Conservation (phyloP, 2,888 invertebrate species). For the Alcis repandata region DNA sequence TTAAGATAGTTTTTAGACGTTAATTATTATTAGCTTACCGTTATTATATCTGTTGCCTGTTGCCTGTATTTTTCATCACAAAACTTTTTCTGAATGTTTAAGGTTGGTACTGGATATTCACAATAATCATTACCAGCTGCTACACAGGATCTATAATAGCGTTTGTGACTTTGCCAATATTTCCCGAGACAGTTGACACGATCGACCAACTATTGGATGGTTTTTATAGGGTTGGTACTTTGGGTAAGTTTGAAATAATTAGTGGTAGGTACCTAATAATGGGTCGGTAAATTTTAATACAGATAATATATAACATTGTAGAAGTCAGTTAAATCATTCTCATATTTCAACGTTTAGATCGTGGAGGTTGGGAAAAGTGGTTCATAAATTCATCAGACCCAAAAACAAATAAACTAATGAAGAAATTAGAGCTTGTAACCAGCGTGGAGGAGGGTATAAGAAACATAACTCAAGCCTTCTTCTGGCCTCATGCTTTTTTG, state of each 20-base stretch:
- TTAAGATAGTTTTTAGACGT: too few species aligned
- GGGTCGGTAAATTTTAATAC: neutral
- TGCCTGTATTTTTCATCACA: too few species aligned
- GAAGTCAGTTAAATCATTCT: too few species aligned
- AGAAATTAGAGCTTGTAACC: slow-evolving; percentile 89
- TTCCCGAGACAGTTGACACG: slow-evolving; percentile 91
- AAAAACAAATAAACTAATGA: slow-evolving; percentile 87
- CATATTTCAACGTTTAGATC: slow-evolving; percentile 76
- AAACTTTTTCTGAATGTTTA: slow-evolving; percentile 43
- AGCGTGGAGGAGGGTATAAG: slow-evolving; percentile 89
- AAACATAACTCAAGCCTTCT: slow-evolving; percentile 91
- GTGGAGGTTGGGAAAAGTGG: slow-evolving; percentile 92
- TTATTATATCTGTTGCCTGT: too few species aligned
- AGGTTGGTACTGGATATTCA: slow-evolving; percentile 95
- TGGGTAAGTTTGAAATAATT: slow-evolving; percentile 80
- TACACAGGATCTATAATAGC: slow-evolving; percentile 95
- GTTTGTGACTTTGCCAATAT: slow-evolving; percentile 92
- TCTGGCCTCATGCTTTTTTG: slow-evolving; percentile 92
- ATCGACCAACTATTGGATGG: slow-evolving; percentile 88
- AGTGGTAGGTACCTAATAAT: too few species aligned
- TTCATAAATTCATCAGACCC: slow-evolving; percentile 90
- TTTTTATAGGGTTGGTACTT: slow-evolving; percentile 90
- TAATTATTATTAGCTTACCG: too few species aligned
- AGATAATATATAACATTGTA: too few species aligned
- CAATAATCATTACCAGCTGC: slow-evolving; percentile 93